Percentiles rank a stretch among this genome's conserved stretches.
These are phyloP conservation scores for Oegoconia quadripuncta DNA, from an alignment of 2,888 invertebrate genomes.

Conservation along the genomic window DNA sequence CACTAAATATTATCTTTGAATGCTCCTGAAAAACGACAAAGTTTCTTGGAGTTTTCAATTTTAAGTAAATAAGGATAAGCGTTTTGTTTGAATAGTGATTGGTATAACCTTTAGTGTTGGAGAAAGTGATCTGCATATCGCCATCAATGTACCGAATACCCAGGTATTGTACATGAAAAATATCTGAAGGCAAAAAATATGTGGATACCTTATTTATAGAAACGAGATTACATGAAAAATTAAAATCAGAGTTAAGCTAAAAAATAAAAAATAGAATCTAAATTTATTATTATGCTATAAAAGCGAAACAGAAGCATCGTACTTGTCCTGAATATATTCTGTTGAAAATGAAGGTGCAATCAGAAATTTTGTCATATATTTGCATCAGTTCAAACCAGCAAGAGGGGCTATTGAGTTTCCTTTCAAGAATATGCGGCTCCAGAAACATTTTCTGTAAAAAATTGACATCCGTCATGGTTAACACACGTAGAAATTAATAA, in stretches of 20 bases:
- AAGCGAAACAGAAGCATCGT: not conserved
- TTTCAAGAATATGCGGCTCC: constrained; percentile 25
- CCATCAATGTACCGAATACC: constrained; percentile 44
- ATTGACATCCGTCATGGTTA: too few species aligned
- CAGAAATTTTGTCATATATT: constrained; percentile 55
- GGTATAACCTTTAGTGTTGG: constrained; percentile 46
- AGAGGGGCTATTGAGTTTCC: constrained; percentile 21
- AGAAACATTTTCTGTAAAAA: constrained; percentile 28
- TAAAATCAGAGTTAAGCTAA: too few species aligned
- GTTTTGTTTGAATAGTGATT: too few species aligned
- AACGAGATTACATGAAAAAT: too few species aligned
- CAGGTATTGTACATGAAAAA: constrained; percentile 47
- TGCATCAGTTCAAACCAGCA: constrained; percentile 60
- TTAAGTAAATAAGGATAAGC: too few species aligned
- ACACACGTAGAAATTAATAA: too few species aligned
- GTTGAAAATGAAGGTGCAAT: constrained; percentile 47
- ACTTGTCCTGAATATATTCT: constrained; percentile 53
- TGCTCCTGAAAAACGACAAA: constrained; percentile 34
- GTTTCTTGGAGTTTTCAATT: too few species aligned
- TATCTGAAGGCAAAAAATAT: constrained; percentile 36
- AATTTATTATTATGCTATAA: not conserved
- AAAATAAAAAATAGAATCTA: too few species aligned
- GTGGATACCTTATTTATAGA: constrained; percentile 3
- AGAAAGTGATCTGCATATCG: constrained; percentile 48
- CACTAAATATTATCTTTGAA: constrained; percentile 32